Base-by-base conservation (phyloP, 2,113 vertebrate genomes). In the Lampris incognitus region DNA sequence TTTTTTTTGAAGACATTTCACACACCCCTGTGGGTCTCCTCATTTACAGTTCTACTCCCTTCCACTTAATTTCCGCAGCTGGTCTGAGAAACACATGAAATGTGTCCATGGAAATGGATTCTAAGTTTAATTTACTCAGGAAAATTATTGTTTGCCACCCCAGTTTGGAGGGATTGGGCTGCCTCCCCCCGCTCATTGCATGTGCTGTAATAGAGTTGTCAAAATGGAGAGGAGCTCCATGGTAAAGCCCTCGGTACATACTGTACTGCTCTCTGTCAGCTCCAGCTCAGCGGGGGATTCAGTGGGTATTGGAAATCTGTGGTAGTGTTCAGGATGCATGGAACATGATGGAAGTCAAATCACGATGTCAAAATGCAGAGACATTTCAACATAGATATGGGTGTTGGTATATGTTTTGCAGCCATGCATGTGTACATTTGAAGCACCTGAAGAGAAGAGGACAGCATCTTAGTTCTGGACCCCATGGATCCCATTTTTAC, bases 71-170 rank as follows among this genome's bases (percentile, higher is more conserved):
- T 72, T 86, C 69, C 60, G 4, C 72, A 52, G 74, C 58, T 60
- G 62, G 78, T 75, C 62, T 69, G 55, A 59, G 60, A 76, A 79
- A 69, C 67, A 67, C 78, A 83, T 79, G 66, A 81, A 74, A 87
- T 90, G 46, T 81, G 60, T 83, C 62, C 73, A 69, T 79, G 85
- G 83, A 81, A 87, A 85, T 90, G 76, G 79, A 87, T 85, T 86
- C 78, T 65, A 77, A 72, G 74, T 84, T 84, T 62, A 88, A 87
- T 90, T 88, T 90, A 70, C 79, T 87, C 76, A 65, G 79, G 52
- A 79, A 77, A 87, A 86, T 87, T 85, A 88, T 66, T 81, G 76
- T 86, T 87, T 83, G 62, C 83, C 66, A 40, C 79, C 68, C 65
- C 71, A 67, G 76, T 76, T 85, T 62, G 73, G 74, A 39, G 42